Percentiles rank a stretch among this genome's conserved stretches.
Evolutionary conservation across 2,113 vertebrate genomes (phyloP).

Genomic region (Castor canadensis): DNA sequence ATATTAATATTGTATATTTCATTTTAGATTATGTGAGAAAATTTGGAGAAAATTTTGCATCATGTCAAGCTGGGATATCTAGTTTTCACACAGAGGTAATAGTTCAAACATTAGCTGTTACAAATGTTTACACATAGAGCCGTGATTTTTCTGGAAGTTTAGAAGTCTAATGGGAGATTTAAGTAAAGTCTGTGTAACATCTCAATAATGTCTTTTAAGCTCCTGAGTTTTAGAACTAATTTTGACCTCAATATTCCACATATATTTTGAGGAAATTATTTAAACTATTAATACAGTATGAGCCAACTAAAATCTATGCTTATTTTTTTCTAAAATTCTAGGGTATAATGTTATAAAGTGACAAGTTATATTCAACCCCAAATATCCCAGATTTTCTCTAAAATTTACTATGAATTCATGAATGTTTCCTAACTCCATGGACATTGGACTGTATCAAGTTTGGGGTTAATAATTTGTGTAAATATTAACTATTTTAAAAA

Average conservation of each 20-base stretch:
- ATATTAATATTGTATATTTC: neutral
- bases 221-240: neutral
- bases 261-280: slow-evolving; percentile 44
- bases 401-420: neutral
- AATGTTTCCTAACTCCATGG: neutral
- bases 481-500: neutral
- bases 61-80: slow-evolving; percentile 92
- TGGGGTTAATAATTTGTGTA: neutral
- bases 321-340: too few species aligned
- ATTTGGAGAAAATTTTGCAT: slow-evolving; percentile 86
- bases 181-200: neutral
- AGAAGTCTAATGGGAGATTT: neutral
- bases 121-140: neutral
- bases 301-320: slow-evolving; percentile 14
- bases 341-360: neutral
- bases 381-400: neutral
- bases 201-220: neutral
- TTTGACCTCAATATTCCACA: slow-evolving; percentile 38
- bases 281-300: neutral
- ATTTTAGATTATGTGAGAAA: slow-evolving; percentile 84
- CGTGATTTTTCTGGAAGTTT: neutral
- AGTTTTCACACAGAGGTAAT: slow-evolving; percentile 89
- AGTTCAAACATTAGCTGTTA: slow-evolving; percentile 27
- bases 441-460: neutral
- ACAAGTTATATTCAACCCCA: neutral